These are phyloP conservation scores for Genyomyrus donnyi DNA, from an alignment of 2,113 vertebrate genomes.

Conservation along the genomic window DNA sequence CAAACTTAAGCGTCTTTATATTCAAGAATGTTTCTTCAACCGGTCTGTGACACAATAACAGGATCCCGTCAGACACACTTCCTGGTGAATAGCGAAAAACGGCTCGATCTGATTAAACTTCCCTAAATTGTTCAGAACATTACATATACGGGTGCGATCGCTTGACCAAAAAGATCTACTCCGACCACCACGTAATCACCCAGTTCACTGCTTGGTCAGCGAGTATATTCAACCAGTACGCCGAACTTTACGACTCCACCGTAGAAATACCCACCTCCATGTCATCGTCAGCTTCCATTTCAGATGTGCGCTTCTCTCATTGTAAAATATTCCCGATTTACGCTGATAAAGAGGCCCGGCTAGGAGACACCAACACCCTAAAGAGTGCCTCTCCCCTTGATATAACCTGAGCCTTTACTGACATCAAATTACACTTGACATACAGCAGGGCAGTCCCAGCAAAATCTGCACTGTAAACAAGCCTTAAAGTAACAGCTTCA, in stretches of 20 bases:
- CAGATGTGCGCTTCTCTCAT: background rate
- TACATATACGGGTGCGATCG: background rate
- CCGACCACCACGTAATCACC: background rate
- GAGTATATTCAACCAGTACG: background rate
- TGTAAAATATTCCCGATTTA: background rate
- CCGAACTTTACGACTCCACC: background rate
- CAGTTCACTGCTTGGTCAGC: background rate
- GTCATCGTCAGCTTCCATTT: constrained; percentile 15
- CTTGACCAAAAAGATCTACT: background rate
- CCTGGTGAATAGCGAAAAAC: background rate
- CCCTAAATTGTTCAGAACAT: background rate
- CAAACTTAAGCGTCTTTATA: background rate
- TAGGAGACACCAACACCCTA: background rate
- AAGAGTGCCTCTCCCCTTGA: background rate
- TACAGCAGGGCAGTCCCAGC: background rate
- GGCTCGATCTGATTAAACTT: background rate
- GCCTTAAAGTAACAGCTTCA: constrained; percentile 20
- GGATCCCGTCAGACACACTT: background rate
- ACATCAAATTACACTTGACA: constrained; percentile 12
- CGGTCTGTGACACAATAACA: background rate
- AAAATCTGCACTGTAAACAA: constrained; percentile 6
- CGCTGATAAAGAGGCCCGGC: background rate
- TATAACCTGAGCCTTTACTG: constrained; percentile 1
- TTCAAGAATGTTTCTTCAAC: background rate
- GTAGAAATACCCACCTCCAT: constrained; percentile 13